Evolutionary conservation across 2,113 vertebrate species (phyloP).

Genomic region (Oreotragus oreotragus): DNA sequence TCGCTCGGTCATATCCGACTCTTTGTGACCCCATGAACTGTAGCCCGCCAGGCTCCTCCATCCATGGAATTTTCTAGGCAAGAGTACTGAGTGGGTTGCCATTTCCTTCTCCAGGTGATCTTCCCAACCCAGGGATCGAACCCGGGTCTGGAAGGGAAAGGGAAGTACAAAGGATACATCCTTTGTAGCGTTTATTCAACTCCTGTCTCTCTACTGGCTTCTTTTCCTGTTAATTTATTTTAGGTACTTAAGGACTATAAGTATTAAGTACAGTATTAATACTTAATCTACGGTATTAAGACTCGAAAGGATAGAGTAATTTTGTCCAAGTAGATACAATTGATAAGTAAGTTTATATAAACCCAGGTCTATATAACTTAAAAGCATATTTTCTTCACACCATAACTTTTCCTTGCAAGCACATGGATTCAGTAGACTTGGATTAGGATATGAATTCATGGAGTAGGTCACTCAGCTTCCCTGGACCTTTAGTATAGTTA

Average conservation of each 20-base stretch:
- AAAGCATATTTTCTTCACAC: background rate
- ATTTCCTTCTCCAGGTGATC: too few species aligned
- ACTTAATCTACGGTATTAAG: background rate
- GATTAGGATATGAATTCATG: background rate
- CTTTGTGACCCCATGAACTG: too few species aligned
- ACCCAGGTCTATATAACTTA: background rate
- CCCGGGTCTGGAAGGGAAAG: background rate
- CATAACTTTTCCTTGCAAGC: background rate
- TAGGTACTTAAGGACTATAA: background rate
- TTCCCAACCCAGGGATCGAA: too few species aligned
- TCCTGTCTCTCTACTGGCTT: background rate
- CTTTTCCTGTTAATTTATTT: slow-evolving; percentile 21
- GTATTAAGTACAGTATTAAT: background rate
- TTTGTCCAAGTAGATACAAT: background rate
- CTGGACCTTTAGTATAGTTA: background rate
- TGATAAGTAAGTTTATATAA: background rate
- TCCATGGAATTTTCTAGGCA: too few species aligned
- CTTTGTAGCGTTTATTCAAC: background rate
- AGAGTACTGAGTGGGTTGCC: too few species aligned
- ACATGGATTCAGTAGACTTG: background rate
- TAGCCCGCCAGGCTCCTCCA: too few species aligned
- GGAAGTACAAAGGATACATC: background rate
- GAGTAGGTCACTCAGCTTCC: background rate
- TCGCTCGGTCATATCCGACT: too few species aligned
- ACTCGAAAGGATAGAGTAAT: background rate